Conservation (phyloP, 2,888 invertebrate species). For the Anaspis maculata region DNA sequence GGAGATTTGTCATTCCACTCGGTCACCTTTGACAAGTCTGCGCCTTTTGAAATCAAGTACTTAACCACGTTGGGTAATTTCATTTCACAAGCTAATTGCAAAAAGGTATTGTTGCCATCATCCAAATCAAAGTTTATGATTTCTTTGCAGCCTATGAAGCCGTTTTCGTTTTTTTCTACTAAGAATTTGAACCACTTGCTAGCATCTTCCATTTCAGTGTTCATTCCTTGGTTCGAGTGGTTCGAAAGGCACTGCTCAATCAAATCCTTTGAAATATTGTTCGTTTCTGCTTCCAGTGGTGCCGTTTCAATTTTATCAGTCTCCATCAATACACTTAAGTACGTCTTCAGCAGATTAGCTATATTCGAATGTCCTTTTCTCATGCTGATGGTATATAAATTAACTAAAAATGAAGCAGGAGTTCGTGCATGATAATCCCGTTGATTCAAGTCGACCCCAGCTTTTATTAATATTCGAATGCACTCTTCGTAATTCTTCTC, state of each 20-base stretch:
- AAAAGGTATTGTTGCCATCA: constrained; percentile 8
- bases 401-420: constrained; percentile 7
- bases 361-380: constrained; percentile 3
- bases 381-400: neutral
- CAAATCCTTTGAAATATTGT: neutral
- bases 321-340: constrained; percentile 4
- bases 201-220: neutral
- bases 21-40: constrained; percentile 6
- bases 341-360: constrained; percentile 2
- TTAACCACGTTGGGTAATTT: constrained; percentile 5
- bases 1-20: constrained; percentile 6
- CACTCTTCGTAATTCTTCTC: constrained; percentile 43
- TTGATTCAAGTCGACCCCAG: constrained; percentile 49
- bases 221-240: neutral
- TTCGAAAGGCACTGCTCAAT: neutral
- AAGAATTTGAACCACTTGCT: constrained; percentile 4
- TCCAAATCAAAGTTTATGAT: constrained; percentile 4
- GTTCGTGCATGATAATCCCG: constrained; percentile 36
- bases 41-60: constrained; percentile 5
- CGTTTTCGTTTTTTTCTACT: constrained; percentile 4
- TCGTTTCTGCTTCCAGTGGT: too few species aligned
- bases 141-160: constrained; percentile 1
- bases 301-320: constrained; percentile 1
- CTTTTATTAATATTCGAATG: constrained; percentile 47
- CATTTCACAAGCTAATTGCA: constrained; percentile 7